These are phyloP conservation scores for Halichoerus grypus DNA, from an alignment of 2,113 vertebrate genomes.

Conservation along the genomic window DNA sequence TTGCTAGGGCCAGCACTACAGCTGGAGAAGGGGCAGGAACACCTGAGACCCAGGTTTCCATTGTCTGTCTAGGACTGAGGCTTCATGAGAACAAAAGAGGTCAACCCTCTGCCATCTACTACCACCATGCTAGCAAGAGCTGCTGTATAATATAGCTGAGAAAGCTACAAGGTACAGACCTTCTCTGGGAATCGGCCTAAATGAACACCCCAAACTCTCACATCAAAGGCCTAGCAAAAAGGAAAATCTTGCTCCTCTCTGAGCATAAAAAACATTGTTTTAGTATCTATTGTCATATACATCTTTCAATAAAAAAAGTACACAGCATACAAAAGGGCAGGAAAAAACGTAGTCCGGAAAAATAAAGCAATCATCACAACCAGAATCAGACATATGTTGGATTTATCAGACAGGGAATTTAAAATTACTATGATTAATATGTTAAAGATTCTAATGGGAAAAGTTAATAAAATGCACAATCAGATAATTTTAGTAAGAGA, in stretches of 20 bases:
- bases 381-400: background rate
- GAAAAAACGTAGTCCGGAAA: background rate
- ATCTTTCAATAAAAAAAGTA: background rate
- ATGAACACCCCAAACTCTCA: background rate
- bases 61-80: background rate
- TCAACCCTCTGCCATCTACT: background rate
- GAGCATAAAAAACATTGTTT: background rate
- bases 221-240: background rate
- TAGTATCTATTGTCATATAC: background rate
- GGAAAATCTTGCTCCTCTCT: background rate
- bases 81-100: background rate
- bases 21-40: background rate
- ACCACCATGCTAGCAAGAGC: background rate
- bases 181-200: background rate
- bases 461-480: background rate
- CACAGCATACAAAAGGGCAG: background rate
- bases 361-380: background rate
- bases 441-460: background rate
- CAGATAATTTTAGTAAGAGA: constrained; percentile 6
- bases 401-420: background rate
- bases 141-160: background rate
- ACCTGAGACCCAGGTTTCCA: background rate
- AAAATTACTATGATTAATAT: background rate
- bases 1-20: background rate
- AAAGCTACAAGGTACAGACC: background rate